Base-by-base conservation (phyloP, 2,888 invertebrate genomes). In the Scelioninae gen. 2 region DNA sequence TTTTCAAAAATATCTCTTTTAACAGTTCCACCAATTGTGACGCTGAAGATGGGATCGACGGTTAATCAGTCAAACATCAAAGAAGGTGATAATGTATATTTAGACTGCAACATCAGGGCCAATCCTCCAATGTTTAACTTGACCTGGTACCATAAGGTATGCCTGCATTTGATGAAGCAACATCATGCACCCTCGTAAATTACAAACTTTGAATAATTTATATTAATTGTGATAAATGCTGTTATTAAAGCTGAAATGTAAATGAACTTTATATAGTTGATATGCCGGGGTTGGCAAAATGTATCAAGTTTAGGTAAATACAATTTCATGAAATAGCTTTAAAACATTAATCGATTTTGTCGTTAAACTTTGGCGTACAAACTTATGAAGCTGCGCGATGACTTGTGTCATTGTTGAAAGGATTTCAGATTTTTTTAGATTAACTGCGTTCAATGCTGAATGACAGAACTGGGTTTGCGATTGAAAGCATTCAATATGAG, bases 21-120 rank as follows among this genome's bases (percentile, higher is more conserved):
- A 88, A 52, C 89, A 95, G 95, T 93, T 88, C 90, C 92, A 79
- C 95, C 95, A 10, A 91, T 93, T 73, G 93, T 94, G 19, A 90
- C 91, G 73, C 89, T 95, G 79, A 93, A 93, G 87, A 93, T 95
- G 91, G 95, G 94, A 63, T 92, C 93, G 67, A 93, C 92, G 78
- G 87, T 94, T 78, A 93, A 94, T 85, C 93, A 94, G 9, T 92
- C 93, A 79, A 93, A 93, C 86, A 95, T 95, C 85, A 95, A 95
- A 86, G 95, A 95, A 87, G 94, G 94, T 22, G 94, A 94, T 82
- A 94, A 94, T 86, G 95, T 95, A 60, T 94, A 94, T 86, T 95
- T 95, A 87, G 95, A 95, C 85, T 95, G 95, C 87, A 91, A 92
- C 80, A 93, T 95, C 76, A 91, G 92, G 83, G 92, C 95, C 55